Evolutionary conservation across 2,113 vertebrate species (phyloP), one percentile per base, ranked within the genome.

Genomic region (Ameiurus melas): DNA sequence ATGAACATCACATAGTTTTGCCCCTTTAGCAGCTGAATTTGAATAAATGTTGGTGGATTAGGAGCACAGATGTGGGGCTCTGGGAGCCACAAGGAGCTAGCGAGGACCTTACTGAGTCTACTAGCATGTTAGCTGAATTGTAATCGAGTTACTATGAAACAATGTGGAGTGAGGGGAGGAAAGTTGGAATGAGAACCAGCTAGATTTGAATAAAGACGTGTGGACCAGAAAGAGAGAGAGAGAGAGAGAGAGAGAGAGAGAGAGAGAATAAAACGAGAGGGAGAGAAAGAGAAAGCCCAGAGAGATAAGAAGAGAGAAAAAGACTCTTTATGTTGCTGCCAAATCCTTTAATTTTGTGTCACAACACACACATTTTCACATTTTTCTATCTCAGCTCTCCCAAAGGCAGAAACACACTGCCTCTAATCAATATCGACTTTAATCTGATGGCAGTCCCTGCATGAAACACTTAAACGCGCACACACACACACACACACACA

Each of bases 1-100:
- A 62, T 84, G 85, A 85, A 87, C 43, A 70, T 66, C 62, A 58
- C 62, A 82, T 85, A 27, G 5, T 95, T 95, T n/a, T 77, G 20
- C 68, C 57, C 55, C 87, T 78, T 75, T 33, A 30, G 51, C 80
- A 62, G 62, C 33, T 60, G 77, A 79, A 55, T 55, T 68, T 17
- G 43, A 75, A 75, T 81, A 82, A 83, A 68, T 73, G 86, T 27
- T 39, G 30, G 73, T 70, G 85, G 58, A 79, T 39, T 66, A 62
- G n/a, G 19, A 84, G 86, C 85, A 75, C 88, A 85, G 83, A 85
- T 85, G 85, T 87, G 83, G 55, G 70, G 58, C 75, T 47, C 3
- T 8, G 43, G 43, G 81, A 85, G 75, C 78, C 51, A 90, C 81
- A 58, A 77, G 30, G 83, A 62, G 7, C 19, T 51, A 77, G 73